Conservation (phyloP, 2,888 invertebrate genomes). For the Lithophane socia region DNA sequence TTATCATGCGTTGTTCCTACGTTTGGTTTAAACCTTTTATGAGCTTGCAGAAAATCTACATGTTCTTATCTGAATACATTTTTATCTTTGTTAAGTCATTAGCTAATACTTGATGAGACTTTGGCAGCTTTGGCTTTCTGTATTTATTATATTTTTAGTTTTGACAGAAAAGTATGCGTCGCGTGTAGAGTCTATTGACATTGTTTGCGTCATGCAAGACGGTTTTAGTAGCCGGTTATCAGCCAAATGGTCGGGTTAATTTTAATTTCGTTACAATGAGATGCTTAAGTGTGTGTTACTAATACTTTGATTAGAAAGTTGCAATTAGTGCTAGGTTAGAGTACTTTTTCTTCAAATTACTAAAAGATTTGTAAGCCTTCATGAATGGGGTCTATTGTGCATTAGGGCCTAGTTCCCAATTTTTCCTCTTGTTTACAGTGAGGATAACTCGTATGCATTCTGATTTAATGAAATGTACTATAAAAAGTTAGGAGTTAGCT, state of each 20-base stretch:
- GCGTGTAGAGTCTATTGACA: conserved; percentile 35
- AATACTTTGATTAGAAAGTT: conserved; percentile 16
- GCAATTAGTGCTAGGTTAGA: not conserved
- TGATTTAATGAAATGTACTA: not conserved
- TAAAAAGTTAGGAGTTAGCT: not conserved
- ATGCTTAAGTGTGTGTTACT: not conserved
- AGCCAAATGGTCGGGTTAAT: conserved; percentile 24
- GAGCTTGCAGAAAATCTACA: not conserved
- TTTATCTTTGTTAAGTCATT: conserved; percentile 1
- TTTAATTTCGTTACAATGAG: conserved; percentile 11
- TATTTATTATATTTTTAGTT: conserved; percentile 38
- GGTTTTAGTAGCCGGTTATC: conserved; percentile 35
- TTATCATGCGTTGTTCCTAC: not conserved
- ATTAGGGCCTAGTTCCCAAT: conserved; percentile 8
- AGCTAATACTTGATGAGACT: conserved; percentile 27
- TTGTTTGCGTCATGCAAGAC: conserved; percentile 20
- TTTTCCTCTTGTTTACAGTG: not conserved
- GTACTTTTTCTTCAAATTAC: not conserved
- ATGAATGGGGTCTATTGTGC: conserved; percentile 12
- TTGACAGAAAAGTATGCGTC: conserved; percentile 4
- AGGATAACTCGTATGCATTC: conserved; percentile 3
- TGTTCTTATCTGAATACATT: not conserved
- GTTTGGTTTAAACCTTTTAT: not conserved
- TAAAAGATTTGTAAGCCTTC: not conserved
- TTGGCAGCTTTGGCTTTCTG: conserved; percentile 39